Percentiles rank a stretch among this genome's conserved stretches.
These are phyloP conservation scores for Listronotus bonariensis DNA, from an alignment of 1,140 invertebrate genomes.

Conservation along the genomic window DNA sequence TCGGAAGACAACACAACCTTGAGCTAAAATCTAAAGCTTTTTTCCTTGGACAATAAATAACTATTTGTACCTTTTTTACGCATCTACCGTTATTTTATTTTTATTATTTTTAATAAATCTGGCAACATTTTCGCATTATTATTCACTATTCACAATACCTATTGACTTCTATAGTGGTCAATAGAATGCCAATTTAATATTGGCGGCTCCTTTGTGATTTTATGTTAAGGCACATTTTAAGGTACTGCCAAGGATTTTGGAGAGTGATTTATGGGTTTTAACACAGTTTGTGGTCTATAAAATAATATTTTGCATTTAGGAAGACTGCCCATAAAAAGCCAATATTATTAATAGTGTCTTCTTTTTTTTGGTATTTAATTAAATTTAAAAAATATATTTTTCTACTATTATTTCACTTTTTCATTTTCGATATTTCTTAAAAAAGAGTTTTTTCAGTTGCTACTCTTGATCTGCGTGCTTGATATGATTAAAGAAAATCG, in stretches of 20 bases:
- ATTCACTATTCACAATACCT: conserved; percentile 23
- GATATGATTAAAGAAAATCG: no score
- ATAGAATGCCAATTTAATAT: conserved; percentile 28
- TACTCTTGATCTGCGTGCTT: no score
- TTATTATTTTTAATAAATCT: conserved; percentile 8
- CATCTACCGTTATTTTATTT: no score
- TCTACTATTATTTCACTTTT: no score
- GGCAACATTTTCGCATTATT: conserved; percentile 17
- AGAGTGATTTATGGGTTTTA: conserved; percentile 21
- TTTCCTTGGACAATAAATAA: no score
- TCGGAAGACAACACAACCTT: no score
- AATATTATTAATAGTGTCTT: conserved; percentile 17
- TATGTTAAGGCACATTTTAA: conserved; percentile 18
- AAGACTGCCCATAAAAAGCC: conserved; percentile 9
- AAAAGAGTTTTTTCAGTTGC: no score
- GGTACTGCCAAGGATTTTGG: conserved; percentile 24
- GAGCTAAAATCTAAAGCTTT: no score
- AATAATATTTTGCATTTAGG: conserved; percentile 12
- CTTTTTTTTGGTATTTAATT: no score
- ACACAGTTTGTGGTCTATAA: conserved; percentile 26
- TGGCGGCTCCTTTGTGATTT: conserved; percentile 19
- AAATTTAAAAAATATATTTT: no score
- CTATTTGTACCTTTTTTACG: no score
- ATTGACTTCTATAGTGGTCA: conserved; percentile 17
- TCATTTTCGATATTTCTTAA: no score